A percentile compares a stretch with the other conserved stretches of the same genome.
phyloP scores from a whole-genome alignment of 1,140 invertebrate genomes.

The Drosophila serrata region DNA sequence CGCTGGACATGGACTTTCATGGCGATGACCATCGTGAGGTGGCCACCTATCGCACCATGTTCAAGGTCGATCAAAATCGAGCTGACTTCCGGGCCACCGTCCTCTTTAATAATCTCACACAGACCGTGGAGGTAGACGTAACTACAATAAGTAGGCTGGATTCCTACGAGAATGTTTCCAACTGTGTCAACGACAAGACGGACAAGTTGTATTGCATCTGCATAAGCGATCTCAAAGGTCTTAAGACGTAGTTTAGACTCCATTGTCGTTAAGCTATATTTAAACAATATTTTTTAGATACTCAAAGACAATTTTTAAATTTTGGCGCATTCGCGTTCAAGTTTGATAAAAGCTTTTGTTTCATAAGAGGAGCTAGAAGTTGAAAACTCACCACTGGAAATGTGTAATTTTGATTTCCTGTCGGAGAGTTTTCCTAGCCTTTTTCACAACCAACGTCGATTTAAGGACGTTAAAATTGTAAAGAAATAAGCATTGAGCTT shows the following conservation, averaged over 20 bases:
- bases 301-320: background rate
- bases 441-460: background rate
- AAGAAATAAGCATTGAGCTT: background rate
- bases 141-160: slow-evolving; percentile 88
- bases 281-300: too few species aligned
- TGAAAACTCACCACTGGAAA: background rate
- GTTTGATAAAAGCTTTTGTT: background rate
- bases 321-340: background rate
- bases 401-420: background rate
- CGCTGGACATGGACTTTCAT: slow-evolving; percentile 23
- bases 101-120: slow-evolving; percentile 69
- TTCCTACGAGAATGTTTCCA: slow-evolving; percentile 86
- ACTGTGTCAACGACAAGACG: slow-evolving; percentile 86
- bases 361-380: too few species aligned
- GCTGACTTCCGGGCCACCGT: slow-evolving; percentile 87
- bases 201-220: slow-evolving; percentile 86
- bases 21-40: slow-evolving; percentile 22
- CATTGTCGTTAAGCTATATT: too few species aligned
- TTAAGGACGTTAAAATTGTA: background rate
- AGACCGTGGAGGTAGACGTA: slow-evolving; percentile 55
- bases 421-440: background rate
- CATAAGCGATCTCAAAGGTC: slow-evolving; percentile 7
- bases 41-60: slow-evolving; percentile 56
- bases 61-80: slow-evolving; percentile 81
- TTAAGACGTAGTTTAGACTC: slow-evolving; percentile 17